Evolutionary conservation across 2,113 vertebrate species (phyloP).

Genomic region (Misgurnus anguillicaudatus): DNA sequence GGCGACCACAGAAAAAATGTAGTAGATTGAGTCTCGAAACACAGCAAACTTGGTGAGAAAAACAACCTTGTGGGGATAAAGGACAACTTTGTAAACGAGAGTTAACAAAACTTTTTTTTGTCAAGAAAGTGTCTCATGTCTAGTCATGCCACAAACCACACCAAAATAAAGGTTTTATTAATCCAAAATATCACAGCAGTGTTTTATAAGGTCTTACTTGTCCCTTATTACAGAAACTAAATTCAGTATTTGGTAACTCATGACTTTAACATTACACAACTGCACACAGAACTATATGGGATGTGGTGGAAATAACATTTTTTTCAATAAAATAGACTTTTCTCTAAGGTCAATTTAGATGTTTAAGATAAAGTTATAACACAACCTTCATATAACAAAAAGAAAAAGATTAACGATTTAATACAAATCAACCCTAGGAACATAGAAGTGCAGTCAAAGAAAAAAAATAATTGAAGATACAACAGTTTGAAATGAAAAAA

Average conservation of each 20-base stretch:
- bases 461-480: no score
- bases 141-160: neutral
- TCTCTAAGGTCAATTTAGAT: no score
- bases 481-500: neutral
- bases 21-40: slow-evolving; percentile 86
- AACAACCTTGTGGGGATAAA: slow-evolving; percentile 78
- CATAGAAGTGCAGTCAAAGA: no score
- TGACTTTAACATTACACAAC: no score
- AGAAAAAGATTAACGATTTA: no score
- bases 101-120: neutral
- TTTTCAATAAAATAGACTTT: no score
- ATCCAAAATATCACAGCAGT: neutral
- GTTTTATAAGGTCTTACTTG: slow-evolving; percentile 4
- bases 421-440: no score
- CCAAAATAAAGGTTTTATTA: neutral
- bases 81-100: slow-evolving; percentile 6
- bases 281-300: no score
- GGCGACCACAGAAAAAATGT: slow-evolving; percentile 82
- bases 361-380: no score
- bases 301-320: no score
- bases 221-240: neutral
- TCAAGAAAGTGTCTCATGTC: neutral
- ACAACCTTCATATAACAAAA: no score
- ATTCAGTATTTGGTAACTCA: neutral
- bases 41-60: slow-evolving; percentile 83